phyloP scores from a whole-genome alignment of 2,888 invertebrate genomes.

The Cenopis cana region DNA sequence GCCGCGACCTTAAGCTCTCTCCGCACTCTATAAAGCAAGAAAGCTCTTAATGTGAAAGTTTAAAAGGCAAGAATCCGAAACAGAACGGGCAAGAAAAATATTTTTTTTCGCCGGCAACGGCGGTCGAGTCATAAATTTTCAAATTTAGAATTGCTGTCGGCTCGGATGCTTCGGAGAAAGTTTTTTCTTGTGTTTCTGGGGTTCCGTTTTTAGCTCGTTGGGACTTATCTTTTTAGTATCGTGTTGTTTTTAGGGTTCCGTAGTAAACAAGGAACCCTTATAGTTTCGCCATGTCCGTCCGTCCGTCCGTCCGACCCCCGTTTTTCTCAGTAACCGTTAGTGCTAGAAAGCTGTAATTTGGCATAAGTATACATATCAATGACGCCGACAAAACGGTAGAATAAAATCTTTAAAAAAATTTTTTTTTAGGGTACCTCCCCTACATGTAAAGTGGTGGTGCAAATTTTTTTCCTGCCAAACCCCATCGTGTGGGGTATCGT shows the following conservation, averaged over 20 bases:
- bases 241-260: not conserved
- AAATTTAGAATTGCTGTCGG: constrained; percentile 51
- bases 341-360: too few relatives aligned
- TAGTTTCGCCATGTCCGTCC: too few relatives aligned
- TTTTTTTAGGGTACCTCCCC: too few relatives aligned
- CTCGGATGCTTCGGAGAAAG: constrained; percentile 57
- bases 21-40: constrained; percentile 41
- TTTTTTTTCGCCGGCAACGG: constrained; percentile 20
- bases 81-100: constrained; percentile 33
- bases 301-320: too few relatives aligned
- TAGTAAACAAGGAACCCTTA: too few relatives aligned
- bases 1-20: constrained; percentile 31
- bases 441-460: too few relatives aligned
- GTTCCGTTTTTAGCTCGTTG: constrained; percentile 4
- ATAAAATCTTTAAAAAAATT: too few relatives aligned
- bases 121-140: constrained; percentile 54
- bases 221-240: not conserved
- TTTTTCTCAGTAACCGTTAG: too few relatives aligned
- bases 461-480: too few relatives aligned
- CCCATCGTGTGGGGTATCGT: too few relatives aligned
- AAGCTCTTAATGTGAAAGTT: constrained; percentile 43
- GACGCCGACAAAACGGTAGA: too few relatives aligned
- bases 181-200: constrained; percentile 51
- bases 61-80: constrained; percentile 43
- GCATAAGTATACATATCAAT: too few relatives aligned